These are phyloP conservation scores for Gambusia yucatana DNA, from an alignment of 2,797 vertebrate genomes.

Conservation along the genomic window DNA sequence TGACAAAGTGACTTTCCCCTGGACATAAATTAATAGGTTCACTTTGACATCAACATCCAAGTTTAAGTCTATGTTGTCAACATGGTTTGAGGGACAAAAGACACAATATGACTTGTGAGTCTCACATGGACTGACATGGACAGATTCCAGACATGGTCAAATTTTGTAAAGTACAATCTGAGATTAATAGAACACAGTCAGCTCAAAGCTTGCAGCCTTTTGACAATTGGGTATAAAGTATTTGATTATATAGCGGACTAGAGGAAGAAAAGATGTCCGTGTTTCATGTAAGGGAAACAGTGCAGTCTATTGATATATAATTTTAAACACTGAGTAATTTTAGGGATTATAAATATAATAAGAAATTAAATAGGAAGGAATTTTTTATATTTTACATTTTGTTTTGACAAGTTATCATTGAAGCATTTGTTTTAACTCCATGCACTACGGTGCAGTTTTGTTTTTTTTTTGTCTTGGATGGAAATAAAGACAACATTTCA, in stretches of 20 bases:
- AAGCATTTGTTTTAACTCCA: neutral
- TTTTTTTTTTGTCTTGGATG: neutral
- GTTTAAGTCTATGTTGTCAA: slow-evolving; percentile 79
- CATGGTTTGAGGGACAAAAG: slow-evolving; percentile 71
- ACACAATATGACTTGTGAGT: slow-evolving; percentile 41
- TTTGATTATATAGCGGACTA: neutral
- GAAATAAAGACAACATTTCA: neutral
- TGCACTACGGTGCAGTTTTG: neutral
- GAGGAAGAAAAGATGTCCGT: neutral
- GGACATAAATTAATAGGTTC: slow-evolving; percentile 69
- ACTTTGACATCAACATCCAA: slow-evolving; percentile 57
- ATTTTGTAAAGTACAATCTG: slow-evolving; percentile 11
- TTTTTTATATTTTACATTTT: neutral
- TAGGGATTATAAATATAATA: neutral
- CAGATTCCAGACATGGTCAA: slow-evolving; percentile 25
- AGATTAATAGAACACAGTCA: neutral
- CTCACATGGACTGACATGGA: slow-evolving; percentile 37
- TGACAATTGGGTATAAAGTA: slow-evolving; percentile 17
- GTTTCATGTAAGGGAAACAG: neutral
- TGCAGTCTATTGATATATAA: neutral
- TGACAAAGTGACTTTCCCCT: slow-evolving; percentile 60
- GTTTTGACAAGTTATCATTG: neutral
- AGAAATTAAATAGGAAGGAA: neutral
- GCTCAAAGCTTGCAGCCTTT: neutral
- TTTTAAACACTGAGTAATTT: neutral